phyloP scores from a whole-genome alignment of 2,888 invertebrate species.

The Hermodice carunculata region DNA sequence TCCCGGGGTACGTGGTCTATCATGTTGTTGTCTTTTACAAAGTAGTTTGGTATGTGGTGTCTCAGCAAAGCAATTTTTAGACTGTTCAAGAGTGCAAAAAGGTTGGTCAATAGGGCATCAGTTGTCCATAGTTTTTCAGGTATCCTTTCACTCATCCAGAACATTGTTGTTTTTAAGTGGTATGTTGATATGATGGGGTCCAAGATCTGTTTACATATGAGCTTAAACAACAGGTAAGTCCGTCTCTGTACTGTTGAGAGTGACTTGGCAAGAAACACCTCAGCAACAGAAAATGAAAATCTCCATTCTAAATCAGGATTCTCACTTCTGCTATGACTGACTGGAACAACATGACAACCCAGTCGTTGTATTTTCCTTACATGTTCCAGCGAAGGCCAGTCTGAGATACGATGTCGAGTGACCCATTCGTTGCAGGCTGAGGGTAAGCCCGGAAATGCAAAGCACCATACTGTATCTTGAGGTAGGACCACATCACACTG shows the following conservation, averaged over 20 bases:
- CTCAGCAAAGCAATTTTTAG: not conserved
- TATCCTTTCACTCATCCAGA: slow-evolving; percentile 5
- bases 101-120: not conserved
- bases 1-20: slow-evolving; percentile 5
- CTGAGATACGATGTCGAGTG: too few relatives aligned
- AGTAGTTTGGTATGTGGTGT: slow-evolving; percentile 8
- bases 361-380: too few relatives aligned
- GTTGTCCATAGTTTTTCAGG: slow-evolving; percentile 3
- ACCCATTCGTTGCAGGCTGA: too few relatives aligned
- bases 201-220: not conserved
- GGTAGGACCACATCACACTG: too few relatives aligned
- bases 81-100: slow-evolving; percentile 2
- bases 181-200: slow-evolving; percentile 4
- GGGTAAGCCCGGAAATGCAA: too few relatives aligned
- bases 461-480: too few relatives aligned
- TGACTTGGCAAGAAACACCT: not conserved
- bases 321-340: not conserved
- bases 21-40: slow-evolving; percentile 6
- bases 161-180: slow-evolving; percentile 5
- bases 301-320: slow-evolving; percentile 2
- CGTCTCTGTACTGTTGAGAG: not conserved
- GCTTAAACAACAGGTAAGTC: slow-evolving; percentile 1
- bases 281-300: slow-evolving; percentile 11
- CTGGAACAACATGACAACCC: not conserved
- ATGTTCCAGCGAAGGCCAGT: too few relatives aligned